Base-by-base conservation (phyloP, 2,797 vertebrate species). In the Sitta carolinensis region DNA sequence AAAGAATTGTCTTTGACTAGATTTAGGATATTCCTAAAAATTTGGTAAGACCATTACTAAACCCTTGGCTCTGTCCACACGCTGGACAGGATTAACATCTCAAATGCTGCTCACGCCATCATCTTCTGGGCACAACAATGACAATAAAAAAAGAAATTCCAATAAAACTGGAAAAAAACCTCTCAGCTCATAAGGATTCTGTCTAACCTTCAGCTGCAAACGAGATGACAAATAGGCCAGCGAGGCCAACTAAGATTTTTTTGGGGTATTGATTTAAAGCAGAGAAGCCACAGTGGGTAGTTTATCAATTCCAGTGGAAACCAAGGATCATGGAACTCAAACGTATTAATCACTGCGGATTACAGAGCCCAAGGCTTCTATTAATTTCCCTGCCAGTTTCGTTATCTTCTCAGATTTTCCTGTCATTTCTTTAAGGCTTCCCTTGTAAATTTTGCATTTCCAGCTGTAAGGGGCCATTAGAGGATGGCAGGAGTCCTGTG, bases 351-450 rank as follows among this genome's bases (percentile, higher is more conserved):
- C 97, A 98, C 93, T 72, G 89, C 25, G 96, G 96, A 98, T 97
- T 97, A 97, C 78, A 92, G 96, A 97, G 95, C 96, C 96, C 97
- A 95, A 96, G 94, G 84, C 93, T 94, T 97, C 95, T 96, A 97
- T 98, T 97, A 95, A 97, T 98, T 98, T 97, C 96, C 94, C 94
- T 96, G 97, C 96, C 83, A 58, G 96, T 91, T 97, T 94, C 19
- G 92, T 97, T 98, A 98, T 98, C 98, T 98, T 95, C 95, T 95
- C 94, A 97, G 97, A 97, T 97, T 98, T 97, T 96, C 96, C 95
- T 98, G 97, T 97, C 98, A 97, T 95, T 97, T 95, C 93, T 96
- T 95, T 93, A 94, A 98, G 96, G 73, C 96, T 97, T 98, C 91
- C 96, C 96, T 90, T 97, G 97, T 97, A 97, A 97, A 97, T 97